Percentiles rank a stretch among this genome's conserved stretches.
Conservation (phyloP, 2,113 vertebrate species). For the Hyla sarda region DNA sequence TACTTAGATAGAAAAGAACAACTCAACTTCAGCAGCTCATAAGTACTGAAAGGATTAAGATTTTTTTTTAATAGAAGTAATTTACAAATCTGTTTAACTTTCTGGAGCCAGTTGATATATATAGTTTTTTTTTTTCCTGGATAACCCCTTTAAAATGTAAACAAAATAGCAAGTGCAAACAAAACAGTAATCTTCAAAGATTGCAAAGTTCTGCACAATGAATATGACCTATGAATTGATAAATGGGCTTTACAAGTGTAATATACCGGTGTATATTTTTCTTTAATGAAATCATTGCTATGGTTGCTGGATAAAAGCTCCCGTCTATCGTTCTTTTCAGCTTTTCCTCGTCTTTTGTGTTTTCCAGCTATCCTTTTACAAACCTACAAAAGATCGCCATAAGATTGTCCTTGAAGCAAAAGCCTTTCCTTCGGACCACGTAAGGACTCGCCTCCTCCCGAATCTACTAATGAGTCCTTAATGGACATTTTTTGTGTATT, state of each 20-base stretch:
- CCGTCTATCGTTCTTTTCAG: not conserved
- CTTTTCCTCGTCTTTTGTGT: not conserved
- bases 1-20: too few relatives aligned
- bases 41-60: too few relatives aligned
- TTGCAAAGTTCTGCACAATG: too few relatives aligned
- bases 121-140: too few relatives aligned
- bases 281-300: not conserved
- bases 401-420: conserved; percentile 92
- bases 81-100: too few relatives aligned
- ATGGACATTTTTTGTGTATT: conserved; percentile 60
- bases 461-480: conserved; percentile 63
- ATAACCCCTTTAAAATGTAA: too few relatives aligned
- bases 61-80: too few relatives aligned
- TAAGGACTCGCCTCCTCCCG: conserved; percentile 78
- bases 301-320: not conserved
- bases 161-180: too few relatives aligned
- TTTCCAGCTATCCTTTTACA: conserved; percentile 92
- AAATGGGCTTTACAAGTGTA: not conserved
- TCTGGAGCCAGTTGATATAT: too few relatives aligned
- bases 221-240: too few relatives aligned
- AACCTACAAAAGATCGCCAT: conserved; percentile 82
- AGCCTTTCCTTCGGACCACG: conserved; percentile 96
- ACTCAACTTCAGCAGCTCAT: too few relatives aligned
- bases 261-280: not conserved
- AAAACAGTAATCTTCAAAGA: too few relatives aligned